Evolutionary conservation across 2,888 invertebrate species (phyloP), one percentile per base, ranked within the genome.

Genomic region (Cephus spinipes): DNA sequence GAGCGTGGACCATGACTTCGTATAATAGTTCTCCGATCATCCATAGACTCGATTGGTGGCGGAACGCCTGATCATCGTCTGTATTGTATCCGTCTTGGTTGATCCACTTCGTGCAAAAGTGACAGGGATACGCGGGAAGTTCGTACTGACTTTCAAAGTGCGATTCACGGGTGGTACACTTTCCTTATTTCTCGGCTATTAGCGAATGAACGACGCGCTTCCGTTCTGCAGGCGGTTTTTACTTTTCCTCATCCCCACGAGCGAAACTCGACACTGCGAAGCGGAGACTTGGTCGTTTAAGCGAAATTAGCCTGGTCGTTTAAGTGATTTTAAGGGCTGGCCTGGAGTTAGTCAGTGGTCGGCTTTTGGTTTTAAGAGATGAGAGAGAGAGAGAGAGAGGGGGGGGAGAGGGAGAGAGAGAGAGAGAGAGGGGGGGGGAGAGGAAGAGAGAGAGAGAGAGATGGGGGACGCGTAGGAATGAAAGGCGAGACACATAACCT

Each of bases 321-420:
- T 83, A 81, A 84, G 73, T 79, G 74, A 79, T 35, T 68, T 68
- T 77, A 78, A 81, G 79, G 79, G 73, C 33, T 55, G 55, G 23
- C 23, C 23, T 23, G 55, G 55, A 15, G 15, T 15, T 40, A 2
- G 15, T 23, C 23, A 23, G 55, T 23, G 55, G 23, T 55, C 23
- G 23, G 23, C 55, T 55, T 55, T 55, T 55, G 55, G 31, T 68
- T 68, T 79, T 69, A 78, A 78, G 68, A 78, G 77, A 68, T 68
- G 34, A 34, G 12, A 75, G 69, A 71, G 71, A 68, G 36, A n/a
- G n/a, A n/a, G n/a, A n/a, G n/a, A n/a, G n/a, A n/a, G 30, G 30
- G 0, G 30, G 30, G 68, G 68, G 55, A 73, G 36, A 77, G 55
- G 69, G n/a, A n/a, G 69, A 36, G n/a, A 69, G 68, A 40, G 76